Conservation (phyloP, 2,113 vertebrate genomes). For the Lophius piscatorius region DNA sequence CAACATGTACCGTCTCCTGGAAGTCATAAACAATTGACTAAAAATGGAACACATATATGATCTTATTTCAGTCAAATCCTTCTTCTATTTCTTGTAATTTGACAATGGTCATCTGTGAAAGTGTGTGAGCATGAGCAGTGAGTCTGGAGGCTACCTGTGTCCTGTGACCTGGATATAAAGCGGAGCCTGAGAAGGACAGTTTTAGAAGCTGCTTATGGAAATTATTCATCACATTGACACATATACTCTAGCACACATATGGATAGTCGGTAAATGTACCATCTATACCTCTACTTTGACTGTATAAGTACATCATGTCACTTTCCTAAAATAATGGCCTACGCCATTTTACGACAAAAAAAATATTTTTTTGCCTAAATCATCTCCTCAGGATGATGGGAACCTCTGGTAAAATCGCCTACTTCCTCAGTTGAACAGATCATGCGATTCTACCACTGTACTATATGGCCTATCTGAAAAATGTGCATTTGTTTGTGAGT, state of each 20-base stretch:
- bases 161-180: slow-evolving; percentile 57
- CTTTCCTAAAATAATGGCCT: too few relatives aligned
- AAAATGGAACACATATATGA: slow-evolving; percentile 24
- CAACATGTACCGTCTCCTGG: not conserved
- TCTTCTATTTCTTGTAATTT: slow-evolving; percentile 16
- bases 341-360: too few relatives aligned
- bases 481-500: too few relatives aligned
- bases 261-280: too few relatives aligned
- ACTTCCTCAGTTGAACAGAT: too few relatives aligned
- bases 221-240: slow-evolving; percentile 14
- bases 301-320: too few relatives aligned
- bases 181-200: slow-evolving; percentile 20
- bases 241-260: slow-evolving; percentile 9
- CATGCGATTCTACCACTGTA: too few relatives aligned
- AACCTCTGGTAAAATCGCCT: too few relatives aligned
- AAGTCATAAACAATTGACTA: slow-evolving; percentile 13
- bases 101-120: slow-evolving; percentile 30
- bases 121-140: not conserved
- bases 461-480: too few relatives aligned
- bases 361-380: too few relatives aligned
- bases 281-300: too few relatives aligned
- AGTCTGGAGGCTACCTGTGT: slow-evolving; percentile 34
- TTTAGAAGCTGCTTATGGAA: slow-evolving; percentile 23
- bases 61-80: slow-evolving; percentile 16
- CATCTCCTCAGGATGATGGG: too few relatives aligned